A percentile compares a stretch with the other conserved stretches of the same genome.
Evolutionary conservation across 2,888 invertebrate genomes (phyloP).

Genomic region (Gnatocerus cornutus): DNA sequence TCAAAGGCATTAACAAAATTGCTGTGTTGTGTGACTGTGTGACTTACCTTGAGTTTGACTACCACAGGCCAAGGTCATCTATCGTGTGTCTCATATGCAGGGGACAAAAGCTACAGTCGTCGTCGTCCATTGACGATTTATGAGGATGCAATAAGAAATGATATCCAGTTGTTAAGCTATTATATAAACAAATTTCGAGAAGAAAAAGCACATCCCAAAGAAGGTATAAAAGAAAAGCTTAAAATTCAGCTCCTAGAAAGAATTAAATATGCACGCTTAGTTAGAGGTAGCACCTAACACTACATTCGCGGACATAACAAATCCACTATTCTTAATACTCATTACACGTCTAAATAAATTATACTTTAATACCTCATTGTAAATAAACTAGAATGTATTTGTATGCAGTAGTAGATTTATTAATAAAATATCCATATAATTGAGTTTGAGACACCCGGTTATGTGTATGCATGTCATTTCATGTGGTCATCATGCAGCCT

Average conservation of each 20-base stretch:
- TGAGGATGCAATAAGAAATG: slow-evolving; percentile 85
- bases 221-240: slow-evolving; percentile 43
- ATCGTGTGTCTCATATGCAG: slow-evolving; percentile 89
- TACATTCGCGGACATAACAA: not conserved
- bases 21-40: slow-evolving; percentile 10
- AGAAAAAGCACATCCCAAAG: slow-evolving; percentile 70
- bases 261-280: not conserved
- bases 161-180: slow-evolving; percentile 90
- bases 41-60: slow-evolving; percentile 44
- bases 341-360: no score
- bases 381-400: no score
- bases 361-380: no score
- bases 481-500: no score
- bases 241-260: slow-evolving; percentile 6
- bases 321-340: no score
- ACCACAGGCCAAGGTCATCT: slow-evolving; percentile 84
- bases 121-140: slow-evolving; percentile 77
- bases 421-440: no score
- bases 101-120: slow-evolving; percentile 85
- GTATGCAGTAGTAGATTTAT: no score
- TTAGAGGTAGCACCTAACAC: not conserved
- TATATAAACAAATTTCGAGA: slow-evolving; percentile 82
- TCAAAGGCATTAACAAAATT: not conserved
- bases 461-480: no score
- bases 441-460: no score